Conservation (phyloP, 1,140 invertebrate species). For the Halictus rubicundus region DNA sequence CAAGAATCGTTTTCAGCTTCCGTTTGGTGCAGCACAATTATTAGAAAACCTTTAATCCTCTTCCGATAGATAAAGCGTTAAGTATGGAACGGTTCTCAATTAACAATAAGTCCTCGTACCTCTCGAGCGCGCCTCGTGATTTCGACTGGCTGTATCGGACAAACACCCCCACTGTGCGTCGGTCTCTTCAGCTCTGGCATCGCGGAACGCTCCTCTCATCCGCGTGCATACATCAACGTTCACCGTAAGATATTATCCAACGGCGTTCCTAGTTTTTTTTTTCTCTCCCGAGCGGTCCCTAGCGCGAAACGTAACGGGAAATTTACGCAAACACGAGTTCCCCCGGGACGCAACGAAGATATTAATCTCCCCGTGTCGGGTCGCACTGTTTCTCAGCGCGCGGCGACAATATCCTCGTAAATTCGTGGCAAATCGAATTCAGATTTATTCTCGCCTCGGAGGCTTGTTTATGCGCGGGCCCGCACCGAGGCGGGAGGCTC, state of each 20-base stretch:
- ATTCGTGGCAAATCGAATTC: slow-evolving; percentile 54
- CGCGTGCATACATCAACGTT: neutral
- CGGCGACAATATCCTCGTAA: slow-evolving; percentile 51
- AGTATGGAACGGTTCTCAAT: too few relatives aligned
- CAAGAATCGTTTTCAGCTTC: too few relatives aligned
- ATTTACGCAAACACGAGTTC: slow-evolving; percentile 29
- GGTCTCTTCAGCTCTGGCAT: neutral
- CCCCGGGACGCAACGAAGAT: slow-evolving; percentile 5
- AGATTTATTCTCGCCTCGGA: slow-evolving; percentile 47
- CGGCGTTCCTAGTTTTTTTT: neutral
- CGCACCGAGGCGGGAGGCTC: neutral
- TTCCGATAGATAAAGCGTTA: too few relatives aligned
- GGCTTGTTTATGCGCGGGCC: slow-evolving; percentile 45
- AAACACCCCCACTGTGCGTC: too few relatives aligned
- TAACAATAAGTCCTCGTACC: too few relatives aligned
- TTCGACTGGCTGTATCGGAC: too few relatives aligned
- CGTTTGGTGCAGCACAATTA: too few relatives aligned
- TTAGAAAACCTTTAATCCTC: too few relatives aligned
- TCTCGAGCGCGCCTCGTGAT: too few relatives aligned
- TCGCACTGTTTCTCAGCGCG: slow-evolving; percentile 37
- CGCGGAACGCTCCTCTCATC: neutral
- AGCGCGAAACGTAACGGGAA: slow-evolving; percentile 24
- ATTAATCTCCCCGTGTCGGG: slow-evolving; percentile 24
- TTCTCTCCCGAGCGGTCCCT: too few relatives aligned
- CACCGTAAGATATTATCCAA: neutral